Conservation (phyloP, 2,888 invertebrate genomes). For the Melanotus villosus region DNA sequence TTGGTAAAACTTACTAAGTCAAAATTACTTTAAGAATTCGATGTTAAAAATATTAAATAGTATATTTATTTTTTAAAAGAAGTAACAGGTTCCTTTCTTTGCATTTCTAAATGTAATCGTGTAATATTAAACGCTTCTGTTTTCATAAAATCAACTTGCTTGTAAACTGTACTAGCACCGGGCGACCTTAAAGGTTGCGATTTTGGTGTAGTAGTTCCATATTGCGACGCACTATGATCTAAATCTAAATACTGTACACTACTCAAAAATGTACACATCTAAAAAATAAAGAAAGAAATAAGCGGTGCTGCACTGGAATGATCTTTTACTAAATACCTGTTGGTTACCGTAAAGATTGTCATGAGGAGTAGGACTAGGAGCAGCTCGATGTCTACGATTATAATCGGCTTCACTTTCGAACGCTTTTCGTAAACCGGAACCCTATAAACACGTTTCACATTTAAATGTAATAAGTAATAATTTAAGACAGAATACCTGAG, state of each 20-base stretch:
- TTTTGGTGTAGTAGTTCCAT: conserved; percentile 29
- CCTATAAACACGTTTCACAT: conserved; percentile 49
- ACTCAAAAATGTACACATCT: conserved; percentile 46
- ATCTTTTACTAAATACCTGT: conserved; percentile 47
- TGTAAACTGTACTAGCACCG: conserved; percentile 78
- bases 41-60: conserved; percentile 9
- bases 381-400: conserved; percentile 65
- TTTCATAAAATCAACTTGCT: conserved; percentile 94
- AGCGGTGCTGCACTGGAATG: background rate
- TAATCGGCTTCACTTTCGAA: conserved; percentile 65
- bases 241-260: conserved; percentile 89
- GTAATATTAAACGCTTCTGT: conserved; percentile 94
- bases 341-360: conserved; percentile 59
- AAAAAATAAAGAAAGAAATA: background rate
- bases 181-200: conserved; percentile 54
- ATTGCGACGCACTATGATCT: conserved; percentile 68
- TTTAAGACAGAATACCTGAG: conserved; percentile 68
- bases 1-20: background rate
- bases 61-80: conserved; percentile 59
- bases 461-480: background rate
- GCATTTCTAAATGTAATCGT: conserved; percentile 83
- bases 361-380: conserved; percentile 72
- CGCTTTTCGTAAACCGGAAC: conserved; percentile 61
- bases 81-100: conserved; percentile 68
- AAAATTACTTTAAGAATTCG: background rate